Evolutionary conservation across 2,113 vertebrate genomes (phyloP).

Genomic region (Zosterops japonicus): DNA sequence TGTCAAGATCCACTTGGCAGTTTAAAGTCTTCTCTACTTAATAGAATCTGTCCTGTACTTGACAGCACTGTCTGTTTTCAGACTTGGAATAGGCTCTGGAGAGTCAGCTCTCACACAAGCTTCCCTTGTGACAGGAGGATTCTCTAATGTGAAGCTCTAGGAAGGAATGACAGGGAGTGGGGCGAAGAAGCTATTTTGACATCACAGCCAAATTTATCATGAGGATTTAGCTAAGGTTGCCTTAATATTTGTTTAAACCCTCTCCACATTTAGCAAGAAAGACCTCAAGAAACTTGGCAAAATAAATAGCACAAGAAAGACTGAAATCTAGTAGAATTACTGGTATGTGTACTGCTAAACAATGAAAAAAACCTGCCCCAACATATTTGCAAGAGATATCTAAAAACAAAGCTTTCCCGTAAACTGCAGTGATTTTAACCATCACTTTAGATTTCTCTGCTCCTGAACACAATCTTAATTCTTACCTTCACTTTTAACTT

Average conservation of each 20-base stretch:
- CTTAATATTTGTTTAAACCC: conserved; percentile 1
- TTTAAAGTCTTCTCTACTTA: not conserved
- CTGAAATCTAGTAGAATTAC: not conserved
- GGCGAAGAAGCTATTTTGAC: not conserved
- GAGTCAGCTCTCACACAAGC: not conserved
- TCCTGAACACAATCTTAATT: not conserved
- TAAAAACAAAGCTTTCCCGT: not conserved
- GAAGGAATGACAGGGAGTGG: conserved; percentile 3
- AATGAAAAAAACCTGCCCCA: not conserved
- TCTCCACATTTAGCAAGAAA: not conserved
- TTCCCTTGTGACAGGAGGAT: not conserved
- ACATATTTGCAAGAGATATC: not conserved
- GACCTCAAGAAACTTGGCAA: not conserved
- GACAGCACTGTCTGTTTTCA: conserved; percentile 24
- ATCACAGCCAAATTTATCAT: not conserved
- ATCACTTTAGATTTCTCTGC: not conserved
- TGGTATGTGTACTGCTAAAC: not conserved
- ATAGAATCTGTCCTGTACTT: conserved; percentile 1
- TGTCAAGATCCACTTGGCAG: not conserved
- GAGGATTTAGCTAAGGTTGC: not conserved
- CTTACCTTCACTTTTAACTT: not conserved
- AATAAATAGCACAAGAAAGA: conserved; percentile 17
- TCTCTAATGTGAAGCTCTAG: not conserved
- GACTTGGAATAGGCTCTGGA: not conserved
- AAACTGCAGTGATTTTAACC: not conserved